A percentile compares a stretch with the other conserved stretches of the same genome.
These are phyloP conservation scores for Crossaster papposus DNA, from an alignment of 53 echinoderm and acorn worm genomes.

Conservation along the genomic window DNA sequence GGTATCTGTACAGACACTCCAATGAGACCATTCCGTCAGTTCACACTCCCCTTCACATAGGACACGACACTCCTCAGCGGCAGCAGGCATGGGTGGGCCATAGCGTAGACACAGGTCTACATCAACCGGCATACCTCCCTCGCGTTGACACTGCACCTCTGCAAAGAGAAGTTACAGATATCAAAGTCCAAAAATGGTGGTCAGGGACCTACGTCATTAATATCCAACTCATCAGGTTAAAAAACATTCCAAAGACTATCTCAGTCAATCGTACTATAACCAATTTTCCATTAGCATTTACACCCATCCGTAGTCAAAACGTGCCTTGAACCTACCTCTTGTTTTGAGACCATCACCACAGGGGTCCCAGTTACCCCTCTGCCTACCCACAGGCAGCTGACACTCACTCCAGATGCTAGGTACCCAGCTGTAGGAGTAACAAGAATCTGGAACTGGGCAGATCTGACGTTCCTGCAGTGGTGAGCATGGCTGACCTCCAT, in stretches of 20 bases:
- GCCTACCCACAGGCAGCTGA: conserved; percentile 43
- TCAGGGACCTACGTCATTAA: neutral
- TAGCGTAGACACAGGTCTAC: conserved; percentile 82
- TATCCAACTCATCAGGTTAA: too few relatives aligned
- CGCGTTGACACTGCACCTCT: conserved; percentile 70
- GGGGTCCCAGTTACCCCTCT: conserved; percentile 55
- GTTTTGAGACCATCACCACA: conserved; percentile 92
- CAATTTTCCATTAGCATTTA: too few relatives aligned
- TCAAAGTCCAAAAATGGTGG: neutral
- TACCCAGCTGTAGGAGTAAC: conserved; percentile 81
- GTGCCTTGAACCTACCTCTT: conserved; percentile 64
- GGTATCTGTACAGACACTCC: conserved; percentile 69
- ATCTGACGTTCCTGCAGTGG: conserved; percentile 68
- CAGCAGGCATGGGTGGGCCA: conserved; percentile 66
- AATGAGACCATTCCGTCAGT: conserved; percentile 77
- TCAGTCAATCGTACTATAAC: too few relatives aligned
- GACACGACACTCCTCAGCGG: conserved; percentile 64
- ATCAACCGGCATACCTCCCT: conserved; percentile 60
- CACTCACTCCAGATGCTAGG: conserved; percentile 71
- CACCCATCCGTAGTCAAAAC: neutral
- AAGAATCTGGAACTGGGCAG: conserved; percentile 73
- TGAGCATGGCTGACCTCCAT: conserved; percentile 74
- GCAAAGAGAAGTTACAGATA: neutral
- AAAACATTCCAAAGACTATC: too few relatives aligned
- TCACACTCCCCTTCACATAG: conserved; percentile 82